Base-by-base conservation (phyloP, 2,888 invertebrate genomes). In the Xestoiulus laeticollis region DNA sequence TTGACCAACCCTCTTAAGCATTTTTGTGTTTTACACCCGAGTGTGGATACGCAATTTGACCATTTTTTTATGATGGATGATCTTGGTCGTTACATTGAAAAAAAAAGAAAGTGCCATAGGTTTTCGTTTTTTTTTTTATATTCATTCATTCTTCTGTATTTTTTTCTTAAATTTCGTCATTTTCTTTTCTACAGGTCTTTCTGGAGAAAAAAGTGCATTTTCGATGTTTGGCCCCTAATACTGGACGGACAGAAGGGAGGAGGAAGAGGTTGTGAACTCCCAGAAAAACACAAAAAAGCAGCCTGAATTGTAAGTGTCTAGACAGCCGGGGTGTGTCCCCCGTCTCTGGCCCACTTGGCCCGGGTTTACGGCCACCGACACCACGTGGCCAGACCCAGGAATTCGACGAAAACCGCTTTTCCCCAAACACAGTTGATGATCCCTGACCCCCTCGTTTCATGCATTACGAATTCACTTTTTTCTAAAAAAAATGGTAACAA, bases 31-130 rank as follows among this genome's bases (percentile, higher is more conserved):
- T 68, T 68, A 68, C 68, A 26, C 68, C 68, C 68, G 26, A 26
- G 68, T 68, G 68, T 68, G 68, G 68, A 68, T 68, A 68, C 68
- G 68, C 68, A 26, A 68, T 68, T 68, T 68, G 68, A n/a, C 68
- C 68, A 68, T 68, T 68, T 68, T 59, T 59, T 59, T 68, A 26
- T 68, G 68, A 68, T 68, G 68, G 68, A 68, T 68, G 68, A 68
- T 68, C 68, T 68, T 22, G 68, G 68, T 68, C 68, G 68, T 68
- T 68, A 68, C 68, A 68, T 68, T 26, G 10, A 12, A 59, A 59
- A 5, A 59, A 59, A 59, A 22, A 59, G 4, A n/a, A 68, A 26
- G 22, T 48, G 48, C 48, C 16, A 14, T 14, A 48, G 26, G 26
- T 26, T 68, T 68, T 68, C 26, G 1, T 12, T 68, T 68, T 68